Base-by-base conservation (phyloP, 1,140 invertebrate genomes). In the Bombus superbus region DNA sequence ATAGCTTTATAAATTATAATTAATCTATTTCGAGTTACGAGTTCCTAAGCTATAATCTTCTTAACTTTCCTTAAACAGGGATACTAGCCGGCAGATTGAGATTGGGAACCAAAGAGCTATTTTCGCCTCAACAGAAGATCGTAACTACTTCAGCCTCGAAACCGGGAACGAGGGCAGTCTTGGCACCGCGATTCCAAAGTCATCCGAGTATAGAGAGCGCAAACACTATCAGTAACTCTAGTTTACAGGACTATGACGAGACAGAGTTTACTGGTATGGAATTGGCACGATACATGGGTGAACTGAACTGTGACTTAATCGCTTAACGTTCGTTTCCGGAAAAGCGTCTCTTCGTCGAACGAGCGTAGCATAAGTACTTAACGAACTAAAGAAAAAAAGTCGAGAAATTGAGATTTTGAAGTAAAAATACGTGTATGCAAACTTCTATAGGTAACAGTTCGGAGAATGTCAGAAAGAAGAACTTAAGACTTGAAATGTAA, bases 171-270 rank as follows among this genome's bases (percentile, higher is more conserved):
- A 78, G 57, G 13, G 82, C 25, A 35, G 76, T 66, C 0, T 25
- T 62, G 13, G 53, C 78, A 11, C 74, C 83, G 1, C 91, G 76
- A 86, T 88, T 92, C n/a, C 86, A 93, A 22, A 94, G 90, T 80
- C 92, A 94, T 44, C 86, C 89, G 40, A 94, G 94, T 64, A 92
- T 92, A 72, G 94, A 95, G 4, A 95, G 94, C 75, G 90, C 92
- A 28, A 95, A 95, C 71, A 97, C 96, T 47, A 97, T 97, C 77
- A 97, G 97, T 88, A 97, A 97, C 93, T 97, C 97, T 11, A 97
- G 97, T 91, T 94, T 97, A 4, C 96, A 97, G 81, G 97, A 97
- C 91, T 92, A 97, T 75, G 96, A 96, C 71, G 96, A 97, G 83
- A 96, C 96, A 28, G 97, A 97, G 87, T 96, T 97, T 84, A 96